Evolutionary conservation across 2,797 vertebrate genomes (phyloP).

Genomic region (Zenarchopterus dispar): DNA sequence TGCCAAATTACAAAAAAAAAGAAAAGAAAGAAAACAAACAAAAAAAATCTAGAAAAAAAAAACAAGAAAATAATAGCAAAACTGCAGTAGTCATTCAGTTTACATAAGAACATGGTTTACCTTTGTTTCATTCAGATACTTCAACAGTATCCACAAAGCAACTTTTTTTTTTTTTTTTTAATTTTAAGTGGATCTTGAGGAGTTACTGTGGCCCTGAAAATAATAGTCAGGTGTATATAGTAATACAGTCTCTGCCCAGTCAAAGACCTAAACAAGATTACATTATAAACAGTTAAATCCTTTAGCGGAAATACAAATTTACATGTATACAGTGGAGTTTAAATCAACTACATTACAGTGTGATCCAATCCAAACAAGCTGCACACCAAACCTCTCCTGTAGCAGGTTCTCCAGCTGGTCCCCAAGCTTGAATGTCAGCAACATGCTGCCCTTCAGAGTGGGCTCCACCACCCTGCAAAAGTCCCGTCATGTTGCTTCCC

Average conservation of each 20-base stretch:
- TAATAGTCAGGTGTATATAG: conserved; percentile 72
- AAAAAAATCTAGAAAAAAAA: conserved; percentile 14
- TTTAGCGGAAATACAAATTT: conserved; percentile 84
- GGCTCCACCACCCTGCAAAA: conserved; percentile 34
- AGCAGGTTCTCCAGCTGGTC: conserved; percentile 40
- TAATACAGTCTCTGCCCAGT: conserved; percentile 70
- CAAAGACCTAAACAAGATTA: conserved; percentile 75
- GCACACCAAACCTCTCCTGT: conserved; percentile 44
- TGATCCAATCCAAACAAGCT: conserved; percentile 69
- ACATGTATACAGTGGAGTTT: conserved; percentile 83
- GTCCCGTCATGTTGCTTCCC: conserved; percentile 45
- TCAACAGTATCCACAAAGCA: conserved; percentile 69
- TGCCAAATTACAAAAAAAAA: conserved; percentile 34
- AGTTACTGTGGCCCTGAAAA: conserved; percentile 69
- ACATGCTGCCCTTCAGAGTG: conserved; percentile 42
- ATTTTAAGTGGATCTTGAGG: conserved; percentile 59
- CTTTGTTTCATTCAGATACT: conserved; percentile 65
- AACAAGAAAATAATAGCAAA: conserved; percentile 44
- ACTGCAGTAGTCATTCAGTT: conserved; percentile 80
- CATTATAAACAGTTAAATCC: conserved; percentile 82
- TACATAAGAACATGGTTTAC: conserved; percentile 77
- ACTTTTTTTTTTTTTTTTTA: conserved; percentile 30
- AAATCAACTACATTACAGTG: conserved; percentile 81
- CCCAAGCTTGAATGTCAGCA: conserved; percentile 36
- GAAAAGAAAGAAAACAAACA: conserved; percentile 58